Conservation (phyloP, 2,888 invertebrate species). For the Mimachlamys varia region DNA sequence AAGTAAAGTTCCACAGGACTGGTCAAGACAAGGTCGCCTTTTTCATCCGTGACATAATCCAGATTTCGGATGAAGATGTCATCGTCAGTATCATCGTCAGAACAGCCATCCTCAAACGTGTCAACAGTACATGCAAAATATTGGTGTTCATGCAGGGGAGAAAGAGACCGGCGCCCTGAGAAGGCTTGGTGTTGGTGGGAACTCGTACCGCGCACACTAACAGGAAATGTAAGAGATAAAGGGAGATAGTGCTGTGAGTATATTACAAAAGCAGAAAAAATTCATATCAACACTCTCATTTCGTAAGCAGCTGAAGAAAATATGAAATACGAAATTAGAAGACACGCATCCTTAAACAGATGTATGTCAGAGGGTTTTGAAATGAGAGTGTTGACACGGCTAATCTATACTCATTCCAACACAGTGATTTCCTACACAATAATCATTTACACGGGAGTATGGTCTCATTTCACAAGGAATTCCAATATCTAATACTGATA, state of each 20-base stretch:
- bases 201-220: background rate
- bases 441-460: background rate
- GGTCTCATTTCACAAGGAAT: background rate
- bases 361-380: background rate
- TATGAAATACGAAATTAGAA: background rate
- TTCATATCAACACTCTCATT: constrained; percentile 4
- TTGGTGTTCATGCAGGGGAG: constrained; percentile 57
- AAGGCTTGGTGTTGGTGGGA: constrained; percentile 45
- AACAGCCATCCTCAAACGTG: constrained; percentile 18
- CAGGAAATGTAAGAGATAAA: constrained; percentile 19
- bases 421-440: background rate
- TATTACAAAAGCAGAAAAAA: background rate
- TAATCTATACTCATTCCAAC: background rate
- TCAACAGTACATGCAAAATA: constrained; percentile 34
- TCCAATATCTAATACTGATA: background rate
- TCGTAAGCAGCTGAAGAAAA: background rate
- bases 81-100: constrained; percentile 37
- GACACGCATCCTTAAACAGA: background rate
- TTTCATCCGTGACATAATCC: constrained; percentile 46
- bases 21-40: constrained; percentile 56
- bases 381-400: background rate
- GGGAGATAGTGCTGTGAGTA: constrained; percentile 28
- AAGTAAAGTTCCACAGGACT: constrained; percentile 66
- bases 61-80: constrained; percentile 39
- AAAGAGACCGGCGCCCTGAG: constrained; percentile 46